Conservation (phyloP, 2,113 vertebrate species). For the Bostrychus sinensis region DNA sequence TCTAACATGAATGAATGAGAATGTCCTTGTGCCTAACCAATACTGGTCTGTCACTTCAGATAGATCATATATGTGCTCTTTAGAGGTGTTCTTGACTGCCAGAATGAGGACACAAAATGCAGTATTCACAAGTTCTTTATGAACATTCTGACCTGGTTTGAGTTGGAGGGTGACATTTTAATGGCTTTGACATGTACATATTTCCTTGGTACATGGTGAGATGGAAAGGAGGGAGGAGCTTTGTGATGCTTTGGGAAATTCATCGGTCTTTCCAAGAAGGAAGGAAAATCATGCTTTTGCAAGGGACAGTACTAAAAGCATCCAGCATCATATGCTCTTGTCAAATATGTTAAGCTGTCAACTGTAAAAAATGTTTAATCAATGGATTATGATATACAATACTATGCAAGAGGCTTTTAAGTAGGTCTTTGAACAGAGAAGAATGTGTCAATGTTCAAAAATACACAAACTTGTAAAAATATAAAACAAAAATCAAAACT, state of each 20-base stretch:
- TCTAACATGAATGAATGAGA: constrained; percentile 33
- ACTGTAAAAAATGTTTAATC: constrained; percentile 15
- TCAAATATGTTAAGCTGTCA: constrained; percentile 31
- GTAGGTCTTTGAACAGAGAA: no score
- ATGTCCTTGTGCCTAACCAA: constrained; percentile 36
- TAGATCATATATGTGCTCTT: constrained; percentile 43
- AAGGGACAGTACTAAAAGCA: constrained; percentile 15
- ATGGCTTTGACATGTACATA: constrained; percentile 69
- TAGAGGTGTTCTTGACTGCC: constrained; percentile 36
- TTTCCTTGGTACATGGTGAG: constrained; percentile 43
- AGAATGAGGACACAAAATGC: constrained; percentile 57
- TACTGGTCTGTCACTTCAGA: constrained; percentile 42
- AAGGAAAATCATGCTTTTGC: constrained; percentile 17
- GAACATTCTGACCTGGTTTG: constrained; percentile 58
- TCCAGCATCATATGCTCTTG: neutral
- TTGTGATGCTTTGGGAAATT: neutral
- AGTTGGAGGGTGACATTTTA: constrained; percentile 64
- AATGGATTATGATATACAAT: neutral
- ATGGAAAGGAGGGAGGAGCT: constrained; percentile 28
- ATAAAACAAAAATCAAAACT: no score
- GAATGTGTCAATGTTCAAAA: neutral
- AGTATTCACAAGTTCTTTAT: constrained; percentile 40
- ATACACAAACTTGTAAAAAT: no score
- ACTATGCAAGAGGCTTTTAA: no score
- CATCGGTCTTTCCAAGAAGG: neutral